A percentile compares a stretch with the other conserved stretches of the same genome.
Conservation (phyloP, 37 sponge, comb jelly and placozoan genomes). For the Cliona cf. orientalis region DNA sequence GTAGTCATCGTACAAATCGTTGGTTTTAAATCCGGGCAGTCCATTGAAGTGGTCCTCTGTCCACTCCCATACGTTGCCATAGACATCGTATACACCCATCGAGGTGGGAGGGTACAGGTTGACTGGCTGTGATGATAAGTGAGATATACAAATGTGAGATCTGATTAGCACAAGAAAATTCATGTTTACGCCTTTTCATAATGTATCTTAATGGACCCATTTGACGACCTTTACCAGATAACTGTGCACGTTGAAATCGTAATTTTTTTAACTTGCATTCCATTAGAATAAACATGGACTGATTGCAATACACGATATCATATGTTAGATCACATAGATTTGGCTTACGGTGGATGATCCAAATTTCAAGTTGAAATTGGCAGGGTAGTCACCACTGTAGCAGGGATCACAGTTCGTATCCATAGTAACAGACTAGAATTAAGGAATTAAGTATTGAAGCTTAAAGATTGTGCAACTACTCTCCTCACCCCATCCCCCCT, state of each 20-base stretch:
- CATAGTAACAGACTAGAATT: conserved; percentile 35
- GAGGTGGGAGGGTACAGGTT: conserved; percentile 76
- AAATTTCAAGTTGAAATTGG: conserved; percentile 77
- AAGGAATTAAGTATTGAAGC: too few species aligned
- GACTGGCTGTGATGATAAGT: conserved; percentile 68
- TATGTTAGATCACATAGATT: too few species aligned
- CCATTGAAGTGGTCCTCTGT: conserved; percentile 93
- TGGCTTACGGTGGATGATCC: conserved; percentile 81
- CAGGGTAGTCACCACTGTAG: conserved; percentile 28
- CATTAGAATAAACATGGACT: too few species aligned
- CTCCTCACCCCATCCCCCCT: conserved; percentile 69
- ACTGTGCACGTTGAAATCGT: too few species aligned
- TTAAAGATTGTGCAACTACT: too few species aligned
- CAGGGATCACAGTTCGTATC: conserved; percentile 64
- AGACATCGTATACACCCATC: conserved; percentile 80
- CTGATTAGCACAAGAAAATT: too few species aligned
- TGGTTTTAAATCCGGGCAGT: conserved; percentile 76
- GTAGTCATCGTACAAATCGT: conserved; percentile 89
- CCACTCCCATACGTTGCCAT: conserved; percentile 97
- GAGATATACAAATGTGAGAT: too few species aligned
- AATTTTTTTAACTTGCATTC: too few species aligned
- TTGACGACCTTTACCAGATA: too few species aligned
- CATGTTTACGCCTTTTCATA: too few species aligned
- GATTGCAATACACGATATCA: too few species aligned
- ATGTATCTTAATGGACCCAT: too few species aligned